Percentiles rank a stretch among this genome's conserved stretches.
These are phyloP conservation scores for Eumaeus atala DNA, from an alignment of 1,140 invertebrate genomes.

Conservation along the genomic window DNA sequence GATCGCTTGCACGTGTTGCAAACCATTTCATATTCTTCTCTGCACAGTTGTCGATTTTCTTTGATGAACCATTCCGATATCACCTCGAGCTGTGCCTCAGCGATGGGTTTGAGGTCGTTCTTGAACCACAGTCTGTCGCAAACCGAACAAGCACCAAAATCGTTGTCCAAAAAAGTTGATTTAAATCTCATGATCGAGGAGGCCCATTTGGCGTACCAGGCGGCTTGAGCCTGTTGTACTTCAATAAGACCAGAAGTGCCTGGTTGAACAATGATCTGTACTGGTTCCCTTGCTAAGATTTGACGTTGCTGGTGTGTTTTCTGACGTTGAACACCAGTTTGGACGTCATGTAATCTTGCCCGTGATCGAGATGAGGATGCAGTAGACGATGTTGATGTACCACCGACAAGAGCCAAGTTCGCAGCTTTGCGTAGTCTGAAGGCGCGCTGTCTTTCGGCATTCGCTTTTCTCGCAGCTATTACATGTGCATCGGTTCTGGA, in stretches of 20 bases:
- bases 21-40: too few species aligned
- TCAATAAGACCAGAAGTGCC: slow-evolving; percentile 27
- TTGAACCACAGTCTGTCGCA: too few species aligned
- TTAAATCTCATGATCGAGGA: slow-evolving; percentile 31
- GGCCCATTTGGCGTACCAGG: slow-evolving; percentile 34
- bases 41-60: too few species aligned
- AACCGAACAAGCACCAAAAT: too few species aligned
- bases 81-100: too few species aligned
- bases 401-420: slow-evolving; percentile 24
- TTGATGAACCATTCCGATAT: too few species aligned
- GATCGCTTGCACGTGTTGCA: too few species aligned
- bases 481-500: slow-evolving; percentile 22
- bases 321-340: slow-evolving; percentile 26
- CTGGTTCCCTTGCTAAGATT: slow-evolving; percentile 27
- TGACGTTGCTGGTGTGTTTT: slow-evolving; percentile 20
- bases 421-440: slow-evolving; percentile 31
- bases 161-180: slow-evolving; percentile 23
- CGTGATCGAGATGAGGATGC: slow-evolving; percentile 20
- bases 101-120: too few species aligned
- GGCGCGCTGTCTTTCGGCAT: slow-evolving; percentile 21
- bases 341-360: slow-evolving; percentile 18
- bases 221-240: slow-evolving; percentile 27
- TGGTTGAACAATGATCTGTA: slow-evolving; percentile 23
- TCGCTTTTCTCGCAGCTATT: slow-evolving; percentile 24
- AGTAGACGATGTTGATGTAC: slow-evolving; percentile 23